Base-by-base conservation (phyloP, 2,797 vertebrate species). In the Hypotaenidia okinawae region DNA sequence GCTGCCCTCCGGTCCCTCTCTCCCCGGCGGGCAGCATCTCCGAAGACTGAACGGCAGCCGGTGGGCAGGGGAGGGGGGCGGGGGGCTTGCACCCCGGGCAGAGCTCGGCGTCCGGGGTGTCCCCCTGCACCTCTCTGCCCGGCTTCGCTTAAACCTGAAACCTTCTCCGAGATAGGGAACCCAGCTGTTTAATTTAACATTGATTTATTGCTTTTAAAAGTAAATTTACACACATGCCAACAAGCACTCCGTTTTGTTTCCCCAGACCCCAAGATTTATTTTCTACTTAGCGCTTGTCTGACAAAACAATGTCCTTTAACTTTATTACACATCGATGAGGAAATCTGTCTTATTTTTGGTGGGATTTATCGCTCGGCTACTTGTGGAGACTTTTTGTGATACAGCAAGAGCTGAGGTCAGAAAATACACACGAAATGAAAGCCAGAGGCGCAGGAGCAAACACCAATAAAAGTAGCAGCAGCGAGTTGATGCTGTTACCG, bases 191-290 rank as follows among this genome's bases (percentile, higher is more conserved):
- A 97, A 97, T 97, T 97, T 97, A 98, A 92, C 97, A 95, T 95
- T 98, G 98, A 98, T 98, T 98, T 97, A 98, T 98, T 97, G 97
- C 97, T 96, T 97, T 97, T 94, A 97, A 97, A 98, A 97, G 97
- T 97, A 97, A 97, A 96, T 98, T 97, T 97, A 97, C 97, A 96
- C 95, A 96, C 96, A 95, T 90, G 96, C 97, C 97, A 97, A 89
- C 95, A 96, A 43, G 91, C 96, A 55, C 93, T 96, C 84, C 11
- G 85, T 96, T 97, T 97, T 97, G 96, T 97, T 98, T 96, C 95
- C 96, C 94, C 78, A 97, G 96, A 96, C 95, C 94, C 89, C 78
- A 73, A 96, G 97, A 97, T 98, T 97, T 98, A 97, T 97, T 97
- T 95, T 97, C 96, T 96, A 94, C 97, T 98, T 98, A 97, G 97